A percentile compares a stretch with the other conserved stretches of the same genome.
These are phyloP conservation scores for Phymorhynchus buccinoides DNA, from an alignment of 1,140 invertebrate genomes.

Conservation along the genomic window DNA sequence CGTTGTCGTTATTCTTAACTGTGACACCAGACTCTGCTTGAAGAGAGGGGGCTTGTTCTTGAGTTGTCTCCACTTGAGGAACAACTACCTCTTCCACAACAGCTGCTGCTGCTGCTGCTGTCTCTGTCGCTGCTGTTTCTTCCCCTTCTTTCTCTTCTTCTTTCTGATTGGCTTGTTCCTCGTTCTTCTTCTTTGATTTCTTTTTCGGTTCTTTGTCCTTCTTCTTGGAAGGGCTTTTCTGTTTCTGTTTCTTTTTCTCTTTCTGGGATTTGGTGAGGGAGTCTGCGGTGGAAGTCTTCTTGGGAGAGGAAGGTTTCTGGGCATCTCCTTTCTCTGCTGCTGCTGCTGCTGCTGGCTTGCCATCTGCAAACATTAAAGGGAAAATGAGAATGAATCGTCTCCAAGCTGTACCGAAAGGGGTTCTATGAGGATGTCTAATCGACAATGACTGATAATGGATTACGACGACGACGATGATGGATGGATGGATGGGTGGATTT, in stretches of 20 bases:
- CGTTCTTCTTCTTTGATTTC: not conserved
- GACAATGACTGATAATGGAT: no score
- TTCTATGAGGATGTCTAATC: no score
- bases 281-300: not conserved
- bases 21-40: not conserved
- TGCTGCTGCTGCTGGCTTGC: not conserved
- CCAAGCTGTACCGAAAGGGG: no score
- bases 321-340: not conserved
- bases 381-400: no score
- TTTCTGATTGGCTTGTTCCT: not conserved
- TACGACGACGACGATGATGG: no score
- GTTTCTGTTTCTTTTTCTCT: conserved; percentile 6
- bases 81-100: not conserved
- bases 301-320: not conserved
- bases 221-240: not conserved
- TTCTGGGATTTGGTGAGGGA: not conserved
- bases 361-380: not conserved
- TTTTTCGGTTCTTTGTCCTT: not conserved
- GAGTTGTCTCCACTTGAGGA: not conserved
- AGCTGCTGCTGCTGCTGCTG: not conserved
- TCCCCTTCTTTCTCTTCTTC: not conserved
- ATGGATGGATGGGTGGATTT: no score
- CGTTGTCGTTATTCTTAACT: not conserved
- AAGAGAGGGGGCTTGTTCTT: not conserved
- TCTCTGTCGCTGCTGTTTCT: not conserved